Percentiles rank a stretch among this genome's conserved stretches.
Evolutionary conservation across 2,113 vertebrate species (phyloP).

Genomic region (Sakesphorus luctuosus): DNA sequence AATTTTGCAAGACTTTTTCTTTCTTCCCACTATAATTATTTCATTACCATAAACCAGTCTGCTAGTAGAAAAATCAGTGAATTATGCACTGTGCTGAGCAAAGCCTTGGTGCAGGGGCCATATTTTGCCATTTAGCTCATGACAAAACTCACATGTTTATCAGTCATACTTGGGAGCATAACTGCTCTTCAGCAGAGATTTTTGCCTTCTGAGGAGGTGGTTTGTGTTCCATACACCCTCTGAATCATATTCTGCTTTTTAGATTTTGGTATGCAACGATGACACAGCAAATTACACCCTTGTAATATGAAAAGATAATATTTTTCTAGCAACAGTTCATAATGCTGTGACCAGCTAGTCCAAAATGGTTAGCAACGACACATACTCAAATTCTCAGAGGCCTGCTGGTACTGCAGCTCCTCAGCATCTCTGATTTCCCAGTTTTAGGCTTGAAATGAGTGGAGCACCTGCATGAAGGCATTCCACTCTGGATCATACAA

Average conservation of each 20-base stretch:
- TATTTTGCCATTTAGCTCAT: not conserved
- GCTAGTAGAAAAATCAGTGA: not conserved
- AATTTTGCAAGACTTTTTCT: not conserved
- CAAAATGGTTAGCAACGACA: not conserved
- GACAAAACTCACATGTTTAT: not conserved
- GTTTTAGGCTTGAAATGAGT: not conserved
- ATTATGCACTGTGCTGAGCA: not conserved
- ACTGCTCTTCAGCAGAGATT: not conserved
- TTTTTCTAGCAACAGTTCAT: constrained; percentile 29
- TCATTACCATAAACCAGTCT: not conserved
- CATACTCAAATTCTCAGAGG: not conserved
- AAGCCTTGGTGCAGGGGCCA: not conserved
- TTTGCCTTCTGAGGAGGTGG: constrained; percentile 13
- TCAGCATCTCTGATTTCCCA: not conserved
- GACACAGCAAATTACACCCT: constrained; percentile 46
- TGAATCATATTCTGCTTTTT: constrained; percentile 47
- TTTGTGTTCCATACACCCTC: not conserved
- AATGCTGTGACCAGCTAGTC: not conserved
- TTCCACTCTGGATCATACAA: not conserved
- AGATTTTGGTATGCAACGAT: not conserved
- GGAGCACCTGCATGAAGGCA: not conserved
- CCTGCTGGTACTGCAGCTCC: not conserved
- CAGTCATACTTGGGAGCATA: not conserved
- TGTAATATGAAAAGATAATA: constrained; percentile 2
- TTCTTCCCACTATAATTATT: not conserved